phyloP scores from a whole-genome alignment of 2,797 vertebrate genomes.

The Mionectes olivaceus region DNA sequence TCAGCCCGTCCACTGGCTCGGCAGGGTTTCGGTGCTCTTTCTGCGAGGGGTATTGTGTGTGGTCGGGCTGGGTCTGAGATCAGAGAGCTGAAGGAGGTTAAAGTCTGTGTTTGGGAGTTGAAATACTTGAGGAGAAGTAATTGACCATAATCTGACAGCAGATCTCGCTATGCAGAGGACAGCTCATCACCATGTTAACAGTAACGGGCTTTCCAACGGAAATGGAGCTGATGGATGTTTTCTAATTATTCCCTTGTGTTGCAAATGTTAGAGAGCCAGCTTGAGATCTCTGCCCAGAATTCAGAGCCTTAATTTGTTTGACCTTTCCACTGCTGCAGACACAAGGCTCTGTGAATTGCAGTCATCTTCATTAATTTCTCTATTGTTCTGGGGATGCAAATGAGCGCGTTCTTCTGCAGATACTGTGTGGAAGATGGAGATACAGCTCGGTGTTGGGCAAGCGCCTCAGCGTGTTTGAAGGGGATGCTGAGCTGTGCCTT shows the following conservation, averaged over 20 bases:
- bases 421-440: neutral
- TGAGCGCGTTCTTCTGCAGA: neutral
- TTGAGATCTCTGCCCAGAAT: conserved; percentile 68
- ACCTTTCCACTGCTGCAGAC: conserved; percentile 68
- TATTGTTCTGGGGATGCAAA: conserved; percentile 52
- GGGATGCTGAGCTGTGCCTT: neutral
- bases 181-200: conserved; percentile 62
- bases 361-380: conserved; percentile 60
- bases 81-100: neutral
- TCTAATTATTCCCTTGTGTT: conserved; percentile 71
- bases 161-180: conserved; percentile 50
- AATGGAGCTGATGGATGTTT: conserved; percentile 70
- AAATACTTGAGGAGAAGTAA: conserved; percentile 53
- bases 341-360: conserved; percentile 44
- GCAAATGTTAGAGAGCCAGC: conserved; percentile 52
- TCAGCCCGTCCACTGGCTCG: neutral
- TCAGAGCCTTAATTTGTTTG: conserved; percentile 69
- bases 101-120: neutral
- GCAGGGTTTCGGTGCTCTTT: neutral
- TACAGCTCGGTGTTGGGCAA: rapidly evolving
- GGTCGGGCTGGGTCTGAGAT: neutral
- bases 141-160: conserved; percentile 60
- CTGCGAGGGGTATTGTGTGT: neutral
- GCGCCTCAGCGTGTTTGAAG: neutral
- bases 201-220: conserved; percentile 30